Base-by-base conservation (phyloP, 2,888 invertebrate species). In the Sturmia bella region DNA sequence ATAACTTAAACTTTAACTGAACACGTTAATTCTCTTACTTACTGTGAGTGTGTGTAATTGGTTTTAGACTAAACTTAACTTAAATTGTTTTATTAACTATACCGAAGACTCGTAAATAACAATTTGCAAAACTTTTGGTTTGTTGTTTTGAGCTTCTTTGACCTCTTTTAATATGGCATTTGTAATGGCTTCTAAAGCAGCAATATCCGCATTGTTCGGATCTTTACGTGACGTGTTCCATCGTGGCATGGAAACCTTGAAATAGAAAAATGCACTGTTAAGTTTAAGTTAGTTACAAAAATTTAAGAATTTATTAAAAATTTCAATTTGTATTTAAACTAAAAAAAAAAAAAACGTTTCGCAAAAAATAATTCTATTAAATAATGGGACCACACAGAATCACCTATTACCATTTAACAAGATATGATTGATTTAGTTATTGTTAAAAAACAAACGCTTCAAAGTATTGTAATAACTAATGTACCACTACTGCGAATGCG, bases 41-140 rank as follows among this genome's bases (percentile, higher is more conserved):
- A 37, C 19, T 27, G 11, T 41, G n/a, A 39, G 52, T 24, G 50
- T 61, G 56, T 61, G 17, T 5, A 3, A 32, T 64, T 15, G 39
- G 21, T 15, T 80, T 75, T 64, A 61, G 5, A 12, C 45, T 64
- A 66, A 59, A 70, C 68, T 61, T 76, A 69, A 57, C 61, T 73
- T 41, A 41, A 39, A 66, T 52, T 50, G 48, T 63, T 73, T 45
- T 70, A 15, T 56, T 24, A 70, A 83, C 84, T 89, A 96, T 61
- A 97, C 96, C n/a, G 96, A 96, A 73, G 96, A 96, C 90, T 97
- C 96, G 90, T 97, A 97, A 88, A 96, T 95, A 85, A 96, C 95
- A 84, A 96, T 96, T 92, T 96, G 96, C 48, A 96, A 93, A 39
- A 96, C 92, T 77, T 93, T 92, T 61, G 89, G 91, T 87, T 77